Percentiles rank a stretch among this genome's conserved stretches.
Conservation (phyloP, 2,113 vertebrate species). For the Dipodomys ordii region DNA sequence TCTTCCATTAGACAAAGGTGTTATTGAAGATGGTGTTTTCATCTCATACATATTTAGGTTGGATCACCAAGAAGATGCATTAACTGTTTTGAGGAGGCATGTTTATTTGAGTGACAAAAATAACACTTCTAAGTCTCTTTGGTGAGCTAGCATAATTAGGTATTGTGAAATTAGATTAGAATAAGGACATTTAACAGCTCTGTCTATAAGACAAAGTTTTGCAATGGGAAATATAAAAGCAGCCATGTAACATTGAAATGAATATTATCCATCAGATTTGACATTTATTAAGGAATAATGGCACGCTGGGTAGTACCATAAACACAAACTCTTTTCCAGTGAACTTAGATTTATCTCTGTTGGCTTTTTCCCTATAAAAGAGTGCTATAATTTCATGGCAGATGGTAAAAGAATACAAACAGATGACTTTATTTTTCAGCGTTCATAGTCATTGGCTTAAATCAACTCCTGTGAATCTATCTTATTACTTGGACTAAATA, state of each 20-base stretch:
- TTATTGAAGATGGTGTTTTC: background rate
- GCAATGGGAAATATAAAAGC: constrained; percentile 74
- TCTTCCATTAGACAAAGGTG: constrained; percentile 21
- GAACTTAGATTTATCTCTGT: constrained; percentile 74
- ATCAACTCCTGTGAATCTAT: constrained; percentile 51
- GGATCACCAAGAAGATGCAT: background rate
- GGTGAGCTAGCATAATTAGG: constrained; percentile 71
- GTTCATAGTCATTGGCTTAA: constrained; percentile 62
- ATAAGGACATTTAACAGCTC: constrained; percentile 67
- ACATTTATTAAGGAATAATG: constrained; percentile 80
- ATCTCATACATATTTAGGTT: constrained; percentile 12
- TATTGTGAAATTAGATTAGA: constrained; percentile 77
- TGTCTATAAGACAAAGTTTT: constrained; percentile 68
- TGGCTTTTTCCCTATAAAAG: constrained; percentile 64
- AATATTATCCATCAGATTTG: constrained; percentile 84
- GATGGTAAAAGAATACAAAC: constrained; percentile 68
- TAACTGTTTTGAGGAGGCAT: constrained; percentile 4
- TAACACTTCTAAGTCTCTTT: constrained; percentile 51
- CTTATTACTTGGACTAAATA: constrained; percentile 14
- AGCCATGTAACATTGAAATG: constrained; percentile 77
- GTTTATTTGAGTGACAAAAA: background rate
- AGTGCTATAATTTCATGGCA: constrained; percentile 70
- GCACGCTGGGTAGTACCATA: constrained; percentile 46
- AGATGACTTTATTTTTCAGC: constrained; percentile 58
- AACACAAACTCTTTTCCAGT: constrained; percentile 71